Evolutionary conservation across 2,113 vertebrate species (phyloP), one percentile per base, ranked within the genome.

Genomic region (Chunga burmeisteri): DNA sequence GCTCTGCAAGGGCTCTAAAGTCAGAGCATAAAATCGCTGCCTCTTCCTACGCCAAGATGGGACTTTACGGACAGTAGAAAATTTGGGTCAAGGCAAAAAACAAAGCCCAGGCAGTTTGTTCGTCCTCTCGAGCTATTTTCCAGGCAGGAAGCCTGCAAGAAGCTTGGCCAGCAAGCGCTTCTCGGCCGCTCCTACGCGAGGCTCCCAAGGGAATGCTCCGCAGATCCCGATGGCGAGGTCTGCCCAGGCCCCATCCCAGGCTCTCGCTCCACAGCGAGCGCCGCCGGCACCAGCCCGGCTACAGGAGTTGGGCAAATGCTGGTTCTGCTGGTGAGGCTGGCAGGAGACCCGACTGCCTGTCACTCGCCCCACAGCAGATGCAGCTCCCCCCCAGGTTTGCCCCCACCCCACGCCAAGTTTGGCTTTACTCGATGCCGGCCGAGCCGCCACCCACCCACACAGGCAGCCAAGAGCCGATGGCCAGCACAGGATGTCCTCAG

Each of bases 321-420:
- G 4, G 38, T 44, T 19, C 47, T 2, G 8, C 65, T 6, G 47
- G 20, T 1, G 8, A 53, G 46, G 66, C 44, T 40, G 55, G 55
- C 36, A 9, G 36, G 44, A 50, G 36, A 36, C 19, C 13, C 11
- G 5, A 38, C 47, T 21, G 38, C 58, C 38, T 5, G 29, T 7
- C 46, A 14, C 46, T 63, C 20, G 6, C 32, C 30, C 53, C 5
- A 5, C 40, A 16, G 49, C 3, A 1, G 22, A 27, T 0, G 5
- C 36, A 14, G 44, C 11, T 11, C 4, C 18, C 38, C 30, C 40
- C 27, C 17, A 7, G 29, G 3, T 40, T 36, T 42, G n/a, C n/a
- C n/a, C 55, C n/a, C 34, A 52, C 23, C 25, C 46, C 1, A 1
- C 6, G 6, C 14, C 44, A 42, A 30, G n/a, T 23, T 55, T 36